Evolutionary conservation across 2,797 vertebrate genomes (phyloP).

Genomic region (Australoheros facetus): DNA sequence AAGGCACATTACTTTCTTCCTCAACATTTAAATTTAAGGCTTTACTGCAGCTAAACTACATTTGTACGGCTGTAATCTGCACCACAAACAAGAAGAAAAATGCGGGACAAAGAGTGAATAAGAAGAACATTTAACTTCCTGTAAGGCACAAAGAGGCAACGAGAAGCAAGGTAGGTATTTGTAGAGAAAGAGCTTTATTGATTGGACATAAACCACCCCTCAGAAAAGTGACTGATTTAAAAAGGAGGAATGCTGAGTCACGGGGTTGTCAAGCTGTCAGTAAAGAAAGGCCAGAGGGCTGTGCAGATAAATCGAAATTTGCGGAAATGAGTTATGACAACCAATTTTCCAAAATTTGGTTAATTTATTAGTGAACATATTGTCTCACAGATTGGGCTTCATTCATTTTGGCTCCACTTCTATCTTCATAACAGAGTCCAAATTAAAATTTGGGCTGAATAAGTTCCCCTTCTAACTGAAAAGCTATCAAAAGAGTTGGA

Average conservation of each 20-base stretch:
- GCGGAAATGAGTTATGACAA: neutral
- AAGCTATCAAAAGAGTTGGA: neutral
- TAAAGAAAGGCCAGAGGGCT: constrained; percentile 25
- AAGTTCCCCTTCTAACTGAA: neutral
- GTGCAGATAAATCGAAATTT: constrained; percentile 15
- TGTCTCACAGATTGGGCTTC: neutral
- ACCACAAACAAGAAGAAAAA: neutral
- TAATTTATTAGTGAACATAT: neutral
- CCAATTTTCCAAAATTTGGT: neutral
- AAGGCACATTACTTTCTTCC: neutral
- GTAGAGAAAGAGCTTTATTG: constrained; percentile 52
- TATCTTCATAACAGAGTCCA: neutral
- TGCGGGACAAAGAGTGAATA: constrained; percentile 20
- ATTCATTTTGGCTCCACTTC: neutral
- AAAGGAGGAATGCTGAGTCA: constrained; percentile 50
- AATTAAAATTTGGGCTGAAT: neutral
- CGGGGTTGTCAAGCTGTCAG: constrained; percentile 30
- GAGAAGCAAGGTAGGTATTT: constrained; percentile 44
- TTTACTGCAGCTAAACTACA: neutral
- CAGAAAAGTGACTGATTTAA: constrained; percentile 39
- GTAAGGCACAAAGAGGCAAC: constrained; percentile 12
- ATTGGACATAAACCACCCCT: constrained; percentile 50
- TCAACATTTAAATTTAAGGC: neutral
- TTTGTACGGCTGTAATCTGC: neutral
- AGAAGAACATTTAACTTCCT: constrained; percentile 8